phyloP scores from a whole-genome alignment of 2,888 invertebrate genomes.

The Limnephilus lunatus region DNA sequence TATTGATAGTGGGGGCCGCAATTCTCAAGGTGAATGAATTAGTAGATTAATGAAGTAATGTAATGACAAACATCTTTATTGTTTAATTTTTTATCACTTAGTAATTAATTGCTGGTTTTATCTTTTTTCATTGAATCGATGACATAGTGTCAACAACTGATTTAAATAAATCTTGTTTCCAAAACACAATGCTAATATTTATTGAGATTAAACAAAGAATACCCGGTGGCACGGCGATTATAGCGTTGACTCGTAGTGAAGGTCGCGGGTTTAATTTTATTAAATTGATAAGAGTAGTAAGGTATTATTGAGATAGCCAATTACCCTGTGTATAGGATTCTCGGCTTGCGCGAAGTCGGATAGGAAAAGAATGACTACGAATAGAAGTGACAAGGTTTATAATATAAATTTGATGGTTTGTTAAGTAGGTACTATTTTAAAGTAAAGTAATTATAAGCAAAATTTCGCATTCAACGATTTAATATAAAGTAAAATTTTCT shows the following conservation, averaged over 20 bases:
- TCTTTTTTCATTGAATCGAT: not conserved
- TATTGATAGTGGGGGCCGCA: not conserved
- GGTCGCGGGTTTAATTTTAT: not conserved
- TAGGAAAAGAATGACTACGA: not conserved
- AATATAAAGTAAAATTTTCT: too few species aligned
- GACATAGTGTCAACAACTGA: not conserved
- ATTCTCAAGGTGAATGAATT: not conserved
- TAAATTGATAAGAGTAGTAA: not conserved
- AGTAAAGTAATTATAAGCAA: too few species aligned
- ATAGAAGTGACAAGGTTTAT: not conserved
- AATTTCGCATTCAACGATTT: too few species aligned
- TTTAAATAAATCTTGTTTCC: not conserved
- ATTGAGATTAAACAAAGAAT: not conserved
- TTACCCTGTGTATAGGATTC: not conserved
- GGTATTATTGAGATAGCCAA: not conserved
- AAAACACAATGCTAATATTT: not conserved
- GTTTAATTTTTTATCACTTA: too few species aligned
- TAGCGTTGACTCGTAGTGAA: not conserved
- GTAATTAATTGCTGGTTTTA: too few species aligned
- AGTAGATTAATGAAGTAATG: not conserved
- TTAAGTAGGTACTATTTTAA: too few species aligned
- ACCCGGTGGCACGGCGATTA: not conserved
- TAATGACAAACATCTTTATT: not conserved
- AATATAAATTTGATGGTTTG: not conserved
- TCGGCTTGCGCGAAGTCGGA: not conserved